These are phyloP conservation scores for Nudaria mundana DNA, from an alignment of 2,888 invertebrate species.

Conservation along the genomic window DNA sequence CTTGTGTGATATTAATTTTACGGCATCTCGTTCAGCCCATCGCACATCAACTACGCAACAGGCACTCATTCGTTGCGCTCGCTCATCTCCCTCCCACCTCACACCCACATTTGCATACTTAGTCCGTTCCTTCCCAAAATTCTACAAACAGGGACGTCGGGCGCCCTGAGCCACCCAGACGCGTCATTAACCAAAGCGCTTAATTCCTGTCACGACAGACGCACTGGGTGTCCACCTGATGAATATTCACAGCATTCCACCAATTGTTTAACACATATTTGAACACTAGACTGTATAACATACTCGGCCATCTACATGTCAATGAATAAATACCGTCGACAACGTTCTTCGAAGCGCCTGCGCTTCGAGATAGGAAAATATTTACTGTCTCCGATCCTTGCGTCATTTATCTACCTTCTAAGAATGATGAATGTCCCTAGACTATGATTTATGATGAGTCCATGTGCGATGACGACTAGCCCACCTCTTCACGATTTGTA, in stretches of 20 bases:
- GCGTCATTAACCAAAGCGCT: slow-evolving; percentile 66
- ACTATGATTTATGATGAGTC: slow-evolving; percentile 74
- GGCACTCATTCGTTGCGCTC: slow-evolving; percentile 75
- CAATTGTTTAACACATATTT: slow-evolving; percentile 78
- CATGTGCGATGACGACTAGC: slow-evolving; percentile 76
- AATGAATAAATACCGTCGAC: slow-evolving; percentile 65
- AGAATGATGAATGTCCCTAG: slow-evolving; percentile 78
- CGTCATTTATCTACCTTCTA: slow-evolving; percentile 79
- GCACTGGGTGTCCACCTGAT: slow-evolving; percentile 77
- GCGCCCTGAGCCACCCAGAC: slow-evolving; percentile 72
- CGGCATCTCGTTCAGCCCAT: slow-evolving; percentile 61
- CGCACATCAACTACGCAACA: slow-evolving; percentile 59
- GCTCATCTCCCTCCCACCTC: slow-evolving; percentile 68
- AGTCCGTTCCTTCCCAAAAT: slow-evolving; percentile 64
- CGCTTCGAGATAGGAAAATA: slow-evolving; percentile 66
- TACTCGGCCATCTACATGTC: slow-evolving; percentile 62
- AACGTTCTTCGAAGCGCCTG: slow-evolving; percentile 64
- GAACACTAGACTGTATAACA: slow-evolving; percentile 64
- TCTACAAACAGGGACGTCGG: slow-evolving; percentile 64
- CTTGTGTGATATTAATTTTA: slow-evolving; percentile 75
- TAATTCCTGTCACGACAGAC: slow-evolving; percentile 78
- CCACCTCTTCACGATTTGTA: slow-evolving; percentile 80
- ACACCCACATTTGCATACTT: slow-evolving; percentile 76
- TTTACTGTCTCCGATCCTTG: slow-evolving; percentile 73
- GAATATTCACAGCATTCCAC: slow-evolving; percentile 78